phyloP scores from a whole-genome alignment of 64 coral and sea anemone genomes.

The Astreopora myriophthalma region DNA sequence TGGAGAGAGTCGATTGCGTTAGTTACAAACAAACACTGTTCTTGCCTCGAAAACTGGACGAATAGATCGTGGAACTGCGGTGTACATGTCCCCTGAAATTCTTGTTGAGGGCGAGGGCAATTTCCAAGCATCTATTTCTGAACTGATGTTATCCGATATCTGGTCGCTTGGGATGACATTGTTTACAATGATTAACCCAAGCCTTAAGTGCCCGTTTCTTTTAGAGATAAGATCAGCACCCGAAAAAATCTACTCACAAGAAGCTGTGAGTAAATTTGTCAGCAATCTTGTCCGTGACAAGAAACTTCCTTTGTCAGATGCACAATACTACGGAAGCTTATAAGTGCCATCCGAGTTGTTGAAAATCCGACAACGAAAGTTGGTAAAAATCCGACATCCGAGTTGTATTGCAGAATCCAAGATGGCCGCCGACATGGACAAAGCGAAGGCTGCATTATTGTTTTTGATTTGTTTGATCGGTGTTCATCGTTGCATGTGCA shows the following conservation, averaged over 20 bases:
- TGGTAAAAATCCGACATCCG: too few relatives aligned
- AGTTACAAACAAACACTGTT: too few relatives aligned
- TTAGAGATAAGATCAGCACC: background rate
- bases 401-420: too few relatives aligned
- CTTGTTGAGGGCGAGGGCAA: background rate
- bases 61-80: too few relatives aligned
- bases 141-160: background rate
- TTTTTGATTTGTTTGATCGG: too few relatives aligned
- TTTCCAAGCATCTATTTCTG: background rate
- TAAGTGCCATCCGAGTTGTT: too few relatives aligned
- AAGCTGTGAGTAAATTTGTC: background rate
- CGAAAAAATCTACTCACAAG: background rate
- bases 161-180: background rate
- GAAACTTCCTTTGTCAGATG: background rate
- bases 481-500: too few relatives aligned
- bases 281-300: background rate
- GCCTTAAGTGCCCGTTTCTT: background rate
- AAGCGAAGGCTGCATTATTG: too few relatives aligned
- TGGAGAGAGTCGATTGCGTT: too few relatives aligned
- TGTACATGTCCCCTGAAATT: background rate
- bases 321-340: background rate
- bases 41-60: too few relatives aligned
- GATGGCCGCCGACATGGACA: too few relatives aligned
- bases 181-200: background rate
- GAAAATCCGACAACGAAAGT: too few relatives aligned